Conservation (phyloP, 2,797 vertebrate genomes). For the Odontamblyopus rebecca region DNA sequence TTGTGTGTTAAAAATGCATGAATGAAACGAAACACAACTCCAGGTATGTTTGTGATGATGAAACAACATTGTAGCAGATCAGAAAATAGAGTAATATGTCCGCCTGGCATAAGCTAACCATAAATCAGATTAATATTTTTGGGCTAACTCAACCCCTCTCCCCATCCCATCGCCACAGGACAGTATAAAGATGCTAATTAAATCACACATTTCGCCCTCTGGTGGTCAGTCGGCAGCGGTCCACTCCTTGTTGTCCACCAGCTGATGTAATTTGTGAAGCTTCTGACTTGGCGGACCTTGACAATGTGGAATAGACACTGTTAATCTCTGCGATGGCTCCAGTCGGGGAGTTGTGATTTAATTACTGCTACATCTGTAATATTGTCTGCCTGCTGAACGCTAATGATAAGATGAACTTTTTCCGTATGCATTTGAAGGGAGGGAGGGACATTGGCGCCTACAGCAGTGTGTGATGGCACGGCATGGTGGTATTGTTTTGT, state of each 20-base stretch:
- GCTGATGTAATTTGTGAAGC: constrained; percentile 51
- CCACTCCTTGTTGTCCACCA: constrained; percentile 30
- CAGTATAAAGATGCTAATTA: constrained; percentile 18
- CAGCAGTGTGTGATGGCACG: constrained; percentile 24
- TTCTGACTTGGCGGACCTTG: constrained; percentile 41
- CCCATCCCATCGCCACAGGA: background rate
- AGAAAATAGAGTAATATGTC: too few relatives aligned
- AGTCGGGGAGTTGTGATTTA: constrained; percentile 39
- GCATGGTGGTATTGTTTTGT: constrained; percentile 16
- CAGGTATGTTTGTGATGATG: too few relatives aligned
- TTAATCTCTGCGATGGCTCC: constrained; percentile 40
- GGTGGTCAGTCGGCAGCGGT: constrained; percentile 34
- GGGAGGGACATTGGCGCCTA: constrained; percentile 18
- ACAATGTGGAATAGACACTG: constrained; percentile 33
- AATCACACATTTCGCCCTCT: constrained; percentile 38
- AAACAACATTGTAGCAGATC: too few relatives aligned
- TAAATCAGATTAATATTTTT: background rate
- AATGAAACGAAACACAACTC: too few relatives aligned
- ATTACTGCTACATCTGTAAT: constrained; percentile 48
- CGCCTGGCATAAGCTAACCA: too few relatives aligned
- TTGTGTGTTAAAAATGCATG: too few relatives aligned
- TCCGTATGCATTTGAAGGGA: constrained; percentile 20
- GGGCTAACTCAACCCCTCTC: background rate
- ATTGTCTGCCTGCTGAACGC: constrained; percentile 30
- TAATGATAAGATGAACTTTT: constrained; percentile 33